Conservation (phyloP, 2,113 vertebrate genomes). For the Xiphorhynchus elegans region DNA sequence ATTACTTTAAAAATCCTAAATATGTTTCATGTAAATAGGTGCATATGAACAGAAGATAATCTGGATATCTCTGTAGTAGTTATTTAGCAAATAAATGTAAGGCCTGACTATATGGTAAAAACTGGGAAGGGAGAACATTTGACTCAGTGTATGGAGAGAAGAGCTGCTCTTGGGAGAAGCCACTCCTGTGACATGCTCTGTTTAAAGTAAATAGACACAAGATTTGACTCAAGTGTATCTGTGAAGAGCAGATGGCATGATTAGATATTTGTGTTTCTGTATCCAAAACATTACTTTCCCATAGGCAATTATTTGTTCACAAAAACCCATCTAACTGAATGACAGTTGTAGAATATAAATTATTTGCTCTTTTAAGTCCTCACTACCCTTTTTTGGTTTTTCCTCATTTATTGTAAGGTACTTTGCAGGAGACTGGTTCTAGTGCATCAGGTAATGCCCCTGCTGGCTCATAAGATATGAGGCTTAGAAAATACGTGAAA, state of each 20-base stretch:
- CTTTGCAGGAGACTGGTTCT: not conserved
- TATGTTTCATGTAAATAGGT: not conserved
- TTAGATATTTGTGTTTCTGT: conserved; percentile 31
- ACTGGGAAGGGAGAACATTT: not conserved
- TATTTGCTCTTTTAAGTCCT: not conserved
- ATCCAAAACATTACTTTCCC: conserved; percentile 16
- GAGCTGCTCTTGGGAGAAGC: not conserved
- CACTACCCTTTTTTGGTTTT: not conserved
- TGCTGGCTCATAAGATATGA: not conserved
- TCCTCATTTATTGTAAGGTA: not conserved
- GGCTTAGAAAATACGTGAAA: not conserved
- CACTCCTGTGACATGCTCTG: not conserved
- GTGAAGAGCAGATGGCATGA: conserved; percentile 31
- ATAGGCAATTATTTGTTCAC: conserved; percentile 5
- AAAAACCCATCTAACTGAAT: not conserved
- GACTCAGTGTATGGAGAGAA: not conserved
- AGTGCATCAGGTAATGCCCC: not conserved
- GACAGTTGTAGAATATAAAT: not conserved
- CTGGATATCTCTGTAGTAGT: not conserved
- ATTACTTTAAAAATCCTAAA: not conserved
- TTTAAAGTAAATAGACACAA: conserved; percentile 18
- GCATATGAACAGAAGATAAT: not conserved
- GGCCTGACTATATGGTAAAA: not conserved
- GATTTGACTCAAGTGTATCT: conserved; percentile 5
- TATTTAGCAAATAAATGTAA: not conserved